Percentiles rank a stretch among this genome's conserved stretches.
These are phyloP conservation scores for Apodemus agrarius DNA, from an alignment of 2,797 vertebrate genomes.

Conservation along the genomic window DNA sequence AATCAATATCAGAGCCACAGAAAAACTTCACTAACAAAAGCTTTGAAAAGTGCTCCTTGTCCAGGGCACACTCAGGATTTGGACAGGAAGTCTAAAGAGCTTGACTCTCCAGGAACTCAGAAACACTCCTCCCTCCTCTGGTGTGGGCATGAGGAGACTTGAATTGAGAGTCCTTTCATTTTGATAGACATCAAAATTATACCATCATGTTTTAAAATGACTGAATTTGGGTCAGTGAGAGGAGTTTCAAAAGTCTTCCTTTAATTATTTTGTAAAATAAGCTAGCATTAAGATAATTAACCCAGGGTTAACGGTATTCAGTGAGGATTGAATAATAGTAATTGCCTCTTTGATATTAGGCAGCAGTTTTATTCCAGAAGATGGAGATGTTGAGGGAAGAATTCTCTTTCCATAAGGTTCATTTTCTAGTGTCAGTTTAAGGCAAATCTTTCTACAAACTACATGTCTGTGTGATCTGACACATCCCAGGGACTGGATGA, in stretches of 20 bases:
- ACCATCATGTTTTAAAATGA: background rate
- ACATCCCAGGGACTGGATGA: background rate
- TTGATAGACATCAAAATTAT: slow-evolving; percentile 1
- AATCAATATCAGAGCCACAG: background rate
- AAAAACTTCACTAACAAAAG: background rate
- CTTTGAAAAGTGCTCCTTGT: slow-evolving; percentile 20
- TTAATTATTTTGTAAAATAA: slow-evolving; percentile 34
- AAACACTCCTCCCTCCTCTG: background rate
- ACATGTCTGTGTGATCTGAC: background rate
- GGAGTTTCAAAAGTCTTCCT: background rate
- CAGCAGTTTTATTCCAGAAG: background rate
- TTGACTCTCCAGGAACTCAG: background rate
- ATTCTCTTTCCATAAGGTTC: background rate
- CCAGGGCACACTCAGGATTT: background rate
- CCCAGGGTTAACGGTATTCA: background rate
- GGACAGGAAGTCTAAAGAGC: background rate
- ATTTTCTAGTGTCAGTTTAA: background rate
- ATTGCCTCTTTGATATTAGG: background rate
- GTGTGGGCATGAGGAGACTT: background rate
- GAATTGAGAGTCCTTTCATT: background rate
- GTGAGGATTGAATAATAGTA: background rate
- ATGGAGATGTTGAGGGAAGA: background rate
- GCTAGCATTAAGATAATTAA: background rate
- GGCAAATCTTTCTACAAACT: background rate
- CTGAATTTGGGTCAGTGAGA: slow-evolving; percentile 12